Conservation (phyloP, 2,113 vertebrate species). For the Lampris incognitus region DNA sequence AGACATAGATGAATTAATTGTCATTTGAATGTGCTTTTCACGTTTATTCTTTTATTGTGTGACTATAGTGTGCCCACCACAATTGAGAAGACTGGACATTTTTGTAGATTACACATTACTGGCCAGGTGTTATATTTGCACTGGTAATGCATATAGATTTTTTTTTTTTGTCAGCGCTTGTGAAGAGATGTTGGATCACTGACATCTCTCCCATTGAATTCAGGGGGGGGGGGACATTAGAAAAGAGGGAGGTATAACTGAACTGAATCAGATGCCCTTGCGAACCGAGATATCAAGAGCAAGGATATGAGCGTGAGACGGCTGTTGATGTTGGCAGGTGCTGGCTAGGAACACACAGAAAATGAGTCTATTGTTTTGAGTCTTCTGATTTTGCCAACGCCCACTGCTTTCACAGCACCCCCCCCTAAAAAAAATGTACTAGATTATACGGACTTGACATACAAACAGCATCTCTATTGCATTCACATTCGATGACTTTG, state of each 20-base stretch:
- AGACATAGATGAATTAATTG: no score
- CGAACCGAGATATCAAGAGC: background rate
- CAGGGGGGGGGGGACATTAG: background rate
- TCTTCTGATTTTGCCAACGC: background rate
- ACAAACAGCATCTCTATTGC: background rate
- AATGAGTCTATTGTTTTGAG: background rate
- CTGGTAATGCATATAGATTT: background rate
- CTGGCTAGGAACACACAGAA: background rate
- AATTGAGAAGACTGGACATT: background rate
- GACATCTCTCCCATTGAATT: no score
- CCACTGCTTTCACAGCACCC: background rate
- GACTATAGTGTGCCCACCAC: background rate
- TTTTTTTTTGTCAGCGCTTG: no score
- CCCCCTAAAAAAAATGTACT: background rate
- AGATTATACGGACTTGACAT: background rate
- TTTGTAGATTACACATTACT: background rate
- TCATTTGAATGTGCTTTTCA: constrained; percentile 1
- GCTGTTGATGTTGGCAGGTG: background rate
- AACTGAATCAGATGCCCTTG: background rate
- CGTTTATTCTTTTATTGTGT: background rate
- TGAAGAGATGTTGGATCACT: no score
- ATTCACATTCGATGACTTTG: no score
- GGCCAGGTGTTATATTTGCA: background rate
- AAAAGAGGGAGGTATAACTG: background rate
- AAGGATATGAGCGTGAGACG: background rate